Conservation (phyloP, 2,888 invertebrate species). For the Clitarchus hookeri region DNA sequence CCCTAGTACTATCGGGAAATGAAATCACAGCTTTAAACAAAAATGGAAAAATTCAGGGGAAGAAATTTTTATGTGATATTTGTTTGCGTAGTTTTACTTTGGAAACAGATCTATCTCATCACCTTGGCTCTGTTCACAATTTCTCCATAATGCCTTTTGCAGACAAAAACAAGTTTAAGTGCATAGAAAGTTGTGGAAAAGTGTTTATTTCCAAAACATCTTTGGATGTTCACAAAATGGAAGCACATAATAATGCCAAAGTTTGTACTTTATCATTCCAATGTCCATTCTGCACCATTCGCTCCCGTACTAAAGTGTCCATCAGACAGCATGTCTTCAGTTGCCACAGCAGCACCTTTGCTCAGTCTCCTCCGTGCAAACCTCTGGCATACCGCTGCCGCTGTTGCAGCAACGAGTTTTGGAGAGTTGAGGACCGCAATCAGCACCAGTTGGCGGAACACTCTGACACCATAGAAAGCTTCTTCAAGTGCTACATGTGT, state of each 20-base stretch:
- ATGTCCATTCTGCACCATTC: conserved; percentile 41
- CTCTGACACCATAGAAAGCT: conserved; percentile 36
- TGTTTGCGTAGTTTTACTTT: conserved; percentile 59
- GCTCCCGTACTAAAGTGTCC: conserved; percentile 54
- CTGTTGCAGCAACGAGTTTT: conserved; percentile 58
- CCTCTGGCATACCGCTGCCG: conserved; percentile 60
- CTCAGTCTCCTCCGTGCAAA: conserved; percentile 54
- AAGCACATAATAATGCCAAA: conserved; percentile 28
- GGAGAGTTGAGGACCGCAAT: conserved; percentile 60
- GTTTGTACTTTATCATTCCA: conserved; percentile 27
- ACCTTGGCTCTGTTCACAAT: conserved; percentile 39
- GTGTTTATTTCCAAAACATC: conserved; percentile 31
- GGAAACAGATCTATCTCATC: conserved; percentile 47
- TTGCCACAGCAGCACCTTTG: conserved; percentile 35
- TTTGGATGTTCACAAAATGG: conserved; percentile 23
- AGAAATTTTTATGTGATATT: conserved; percentile 55
- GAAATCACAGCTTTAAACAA: background rate
- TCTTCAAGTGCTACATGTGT: conserved; percentile 40
- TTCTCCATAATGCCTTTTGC: conserved; percentile 32
- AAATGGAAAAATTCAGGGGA: conserved; percentile 15
- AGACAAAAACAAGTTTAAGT: conserved; percentile 26
- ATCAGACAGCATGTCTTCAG: conserved; percentile 49
- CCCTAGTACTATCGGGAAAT: conserved; percentile 5
- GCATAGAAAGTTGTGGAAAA: conserved; percentile 31
- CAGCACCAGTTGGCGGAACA: conserved; percentile 49